Evolutionary conservation across 2,113 vertebrate species (phyloP).

Genomic region (mouse (Mus musculus)): DNA sequence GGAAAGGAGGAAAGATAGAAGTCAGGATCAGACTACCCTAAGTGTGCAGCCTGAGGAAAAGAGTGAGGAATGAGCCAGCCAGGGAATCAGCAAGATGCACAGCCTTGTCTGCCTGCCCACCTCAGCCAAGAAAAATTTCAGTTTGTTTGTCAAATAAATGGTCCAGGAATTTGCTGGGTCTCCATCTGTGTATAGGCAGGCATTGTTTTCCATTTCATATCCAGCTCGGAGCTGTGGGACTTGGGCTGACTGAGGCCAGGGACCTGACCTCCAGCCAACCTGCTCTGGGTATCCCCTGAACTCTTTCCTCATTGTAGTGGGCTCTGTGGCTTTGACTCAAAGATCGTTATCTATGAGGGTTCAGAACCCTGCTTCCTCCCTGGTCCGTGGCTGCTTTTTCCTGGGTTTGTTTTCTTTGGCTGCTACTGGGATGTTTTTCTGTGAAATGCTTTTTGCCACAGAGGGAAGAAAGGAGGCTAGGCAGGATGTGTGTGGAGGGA

Average conservation of each 20-base stretch:
- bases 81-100: not conserved
- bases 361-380: constrained; percentile 48
- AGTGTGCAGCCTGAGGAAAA: not conserved
- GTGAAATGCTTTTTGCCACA: constrained; percentile 39
- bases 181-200: not conserved
- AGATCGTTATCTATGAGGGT: constrained; percentile 31
- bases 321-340: not conserved
- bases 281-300: not conserved
- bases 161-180: not conserved
- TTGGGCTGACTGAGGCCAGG: not conserved
- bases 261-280: not conserved
- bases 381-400: not conserved
- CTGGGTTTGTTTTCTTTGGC: constrained; percentile 69
- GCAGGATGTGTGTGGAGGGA: not conserved
- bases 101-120: not conserved
- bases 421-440: not conserved
- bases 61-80: not conserved
- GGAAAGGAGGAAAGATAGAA: not conserved
- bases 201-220: not conserved
- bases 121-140: not conserved
- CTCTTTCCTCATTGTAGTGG: not conserved
- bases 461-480: not conserved
- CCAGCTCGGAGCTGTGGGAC: not conserved
- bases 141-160: not conserved
- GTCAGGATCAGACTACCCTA: not conserved